Conservation (phyloP, 2,888 invertebrate genomes). For the Pseudococcus longispinus region DNA sequence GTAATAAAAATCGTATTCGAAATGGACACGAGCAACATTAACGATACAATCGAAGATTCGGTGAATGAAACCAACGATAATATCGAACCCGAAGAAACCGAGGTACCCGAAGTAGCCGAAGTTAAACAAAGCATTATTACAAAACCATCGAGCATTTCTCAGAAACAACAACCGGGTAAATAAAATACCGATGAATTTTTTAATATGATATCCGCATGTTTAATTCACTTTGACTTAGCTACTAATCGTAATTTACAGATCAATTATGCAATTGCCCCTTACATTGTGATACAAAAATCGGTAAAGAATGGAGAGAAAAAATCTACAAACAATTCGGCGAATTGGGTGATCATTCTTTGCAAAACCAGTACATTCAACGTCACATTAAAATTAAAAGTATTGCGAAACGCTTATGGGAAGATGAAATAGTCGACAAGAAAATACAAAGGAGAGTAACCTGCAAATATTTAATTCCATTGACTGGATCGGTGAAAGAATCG, state of each 20-base stretch:
- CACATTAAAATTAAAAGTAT: constrained; percentile 48
- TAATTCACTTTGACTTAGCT: neutral
- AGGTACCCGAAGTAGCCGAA: neutral
- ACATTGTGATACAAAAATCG: constrained; percentile 66
- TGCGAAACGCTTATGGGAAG: constrained; percentile 59
- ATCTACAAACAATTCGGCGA: constrained; percentile 50
- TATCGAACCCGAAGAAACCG: neutral
- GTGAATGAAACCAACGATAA: neutral
- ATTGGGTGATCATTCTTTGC: neutral
- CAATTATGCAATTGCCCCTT: constrained; percentile 67
- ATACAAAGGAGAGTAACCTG: constrained; percentile 65
- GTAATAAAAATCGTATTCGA: neutral
- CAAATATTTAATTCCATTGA: constrained; percentile 65
- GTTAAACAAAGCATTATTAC: constrained; percentile 22
- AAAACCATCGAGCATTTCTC: constrained; percentile 18
- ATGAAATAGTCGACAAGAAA: constrained; percentile 59
- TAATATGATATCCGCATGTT: neutral
- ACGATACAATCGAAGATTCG: neutral
- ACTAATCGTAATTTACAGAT: constrained; percentile 62
- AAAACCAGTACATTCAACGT: constrained; percentile 47
- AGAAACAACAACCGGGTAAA: constrained; percentile 22
- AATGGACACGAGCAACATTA: neutral
- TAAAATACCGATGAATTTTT: neutral
- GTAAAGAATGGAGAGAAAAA: constrained; percentile 58
- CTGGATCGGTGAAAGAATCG: constrained; percentile 40